Evolutionary conservation across 2,113 vertebrate genomes (phyloP).

Genomic region (Eidolon helvum): DNA sequence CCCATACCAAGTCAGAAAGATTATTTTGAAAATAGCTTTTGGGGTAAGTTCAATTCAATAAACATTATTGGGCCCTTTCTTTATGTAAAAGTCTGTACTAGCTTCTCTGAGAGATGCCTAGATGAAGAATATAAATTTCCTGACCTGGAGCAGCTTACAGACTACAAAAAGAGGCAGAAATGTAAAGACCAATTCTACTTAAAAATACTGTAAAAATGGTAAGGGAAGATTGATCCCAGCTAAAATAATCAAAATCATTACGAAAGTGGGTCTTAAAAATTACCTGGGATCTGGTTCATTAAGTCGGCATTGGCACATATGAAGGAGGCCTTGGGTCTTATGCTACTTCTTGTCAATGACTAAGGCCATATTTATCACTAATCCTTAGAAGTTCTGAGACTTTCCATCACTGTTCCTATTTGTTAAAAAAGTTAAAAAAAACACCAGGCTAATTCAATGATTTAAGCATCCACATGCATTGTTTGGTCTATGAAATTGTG

Average conservation of each 20-base stretch:
- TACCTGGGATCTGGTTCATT: background rate
- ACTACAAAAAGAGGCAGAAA: background rate
- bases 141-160: background rate
- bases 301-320: accelerated
- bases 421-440: background rate
- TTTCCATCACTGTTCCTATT: background rate
- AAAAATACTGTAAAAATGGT: background rate
- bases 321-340: background rate
- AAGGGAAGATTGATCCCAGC: background rate
- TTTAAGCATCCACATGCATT: background rate
- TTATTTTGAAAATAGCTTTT: background rate
- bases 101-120: background rate
- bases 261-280: background rate
- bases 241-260: background rate
- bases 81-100: background rate
- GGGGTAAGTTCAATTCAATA: background rate
- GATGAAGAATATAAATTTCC: background rate
- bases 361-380: background rate
- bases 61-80: background rate
- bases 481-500: background rate
- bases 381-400: background rate
- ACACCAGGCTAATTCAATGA: background rate
- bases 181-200: background rate
- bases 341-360: background rate
- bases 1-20: background rate